Base-by-base conservation (phyloP, 2,113 vertebrate species). In the Sapayoa aenigma region DNA sequence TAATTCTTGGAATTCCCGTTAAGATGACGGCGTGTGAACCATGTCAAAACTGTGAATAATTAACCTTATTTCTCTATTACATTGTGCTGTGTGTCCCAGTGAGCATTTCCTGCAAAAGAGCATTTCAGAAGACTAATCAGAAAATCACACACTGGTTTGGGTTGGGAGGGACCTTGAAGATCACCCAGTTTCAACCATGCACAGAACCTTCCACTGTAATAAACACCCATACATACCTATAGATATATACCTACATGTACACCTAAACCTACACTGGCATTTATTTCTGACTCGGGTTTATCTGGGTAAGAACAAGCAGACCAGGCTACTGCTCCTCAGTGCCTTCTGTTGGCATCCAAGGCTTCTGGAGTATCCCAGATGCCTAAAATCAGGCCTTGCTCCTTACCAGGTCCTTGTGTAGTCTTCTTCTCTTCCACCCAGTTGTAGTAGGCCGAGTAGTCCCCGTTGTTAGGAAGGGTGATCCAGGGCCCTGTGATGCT, bases 381-480 rank as follows among this genome's bases (percentile, higher is more conserved):
- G 62, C 62, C 24, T 47, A 4, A 35, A 62, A 28, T 3, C 47
- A 81, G 4, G 33, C 49, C 27, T 42, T 35, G 44, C 30, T 65
- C 63, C 96, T 98, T 94, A 99, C 99, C 99, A 92, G 99, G 99
- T 28, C 99, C 99, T 96, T 99, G 98, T 1, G 97, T 99, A 6
- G 98, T 98, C 87, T 98, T 99, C 96, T 98, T 98, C 97, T 99
- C 98, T 95, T 99, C 99, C 80, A 98, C 98, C 99, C 99, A 99
- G 67, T 50, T 99, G 97, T 99, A 99, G 94, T 99, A 99, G 4
- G 99, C 98, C 3, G 99, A 99, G 91, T 99, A 99, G 97, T 99
- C 99, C 8, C 99, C 99, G 0, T 99, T 99, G 97, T 98, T 99
- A 3, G 99, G 99, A 46, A 99, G 98, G 31, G 98, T 98, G 59